A percentile compares a stretch with the other conserved stretches of the same genome.
Evolutionary conservation across 1,140 invertebrate species (phyloP).

Genomic region (Ceratoteleas bidentatus): DNA sequence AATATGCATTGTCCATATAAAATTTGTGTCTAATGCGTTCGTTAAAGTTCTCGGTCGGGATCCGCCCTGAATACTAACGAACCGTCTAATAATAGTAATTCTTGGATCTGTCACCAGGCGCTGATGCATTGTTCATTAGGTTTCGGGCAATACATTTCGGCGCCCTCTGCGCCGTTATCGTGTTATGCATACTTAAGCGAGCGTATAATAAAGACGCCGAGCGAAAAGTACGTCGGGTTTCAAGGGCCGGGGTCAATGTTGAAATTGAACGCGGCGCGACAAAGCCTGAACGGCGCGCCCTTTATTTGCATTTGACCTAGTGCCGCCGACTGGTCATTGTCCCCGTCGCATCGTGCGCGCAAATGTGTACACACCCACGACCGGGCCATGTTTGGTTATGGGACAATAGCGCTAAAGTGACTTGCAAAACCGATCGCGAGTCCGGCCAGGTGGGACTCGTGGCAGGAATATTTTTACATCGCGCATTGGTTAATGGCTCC

Average conservation of each 20-base stretch:
- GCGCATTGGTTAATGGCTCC: conserved; percentile 7
- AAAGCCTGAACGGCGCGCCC: conserved; percentile 39
- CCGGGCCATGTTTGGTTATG: conserved; percentile 41
- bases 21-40: conserved; percentile 58
- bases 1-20: conserved; percentile 55
- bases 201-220: conserved; percentile 34
- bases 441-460: conserved; percentile 25
- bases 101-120: conserved; percentile 45
- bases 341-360: conserved; percentile 37
- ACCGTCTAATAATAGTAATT: conserved; percentile 60
- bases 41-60: conserved; percentile 43
- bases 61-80: conserved; percentile 60
- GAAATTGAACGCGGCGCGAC: conserved; percentile 29
- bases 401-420: conserved; percentile 44
- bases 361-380: conserved; percentile 56
- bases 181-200: conserved; percentile 46
- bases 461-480: conserved; percentile 13
- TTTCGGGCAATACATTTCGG: conserved; percentile 6
- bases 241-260: conserved; percentile 55
- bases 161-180: background rate
- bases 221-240: conserved; percentile 25
- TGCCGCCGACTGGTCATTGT: conserved; percentile 52
- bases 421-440: conserved; percentile 39
- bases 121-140: conserved; percentile 59
- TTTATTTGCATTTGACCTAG: conserved; percentile 63